Evolutionary conservation across 2,888 invertebrate genomes (phyloP).

Genomic region (Hirtodrosophila alboralis): DNA sequence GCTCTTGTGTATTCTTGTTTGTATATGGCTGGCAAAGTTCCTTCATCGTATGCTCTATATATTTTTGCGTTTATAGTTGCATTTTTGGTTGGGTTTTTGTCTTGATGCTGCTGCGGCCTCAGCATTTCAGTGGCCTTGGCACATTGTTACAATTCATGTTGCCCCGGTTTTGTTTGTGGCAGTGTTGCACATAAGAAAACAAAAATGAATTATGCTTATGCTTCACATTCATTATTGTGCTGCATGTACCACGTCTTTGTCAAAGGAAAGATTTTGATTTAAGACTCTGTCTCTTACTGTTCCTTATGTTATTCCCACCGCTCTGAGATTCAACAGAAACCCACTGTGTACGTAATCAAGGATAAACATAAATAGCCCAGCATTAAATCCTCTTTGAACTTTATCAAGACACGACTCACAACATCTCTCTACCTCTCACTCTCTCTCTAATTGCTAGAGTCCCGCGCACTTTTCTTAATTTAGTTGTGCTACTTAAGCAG

Average conservation of each 20-base stretch:
- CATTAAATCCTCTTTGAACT: conserved; percentile 51
- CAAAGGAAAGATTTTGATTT: conserved; percentile 15
- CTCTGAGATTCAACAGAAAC: not conserved
- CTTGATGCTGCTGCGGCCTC: conserved; percentile 23
- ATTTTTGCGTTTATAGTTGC: conserved; percentile 31
- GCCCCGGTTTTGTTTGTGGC: conserved; percentile 10
- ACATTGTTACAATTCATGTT: conserved; percentile 26
- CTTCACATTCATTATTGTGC: conserved; percentile 41
- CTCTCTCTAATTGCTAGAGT: conserved; percentile 54
- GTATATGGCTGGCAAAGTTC: conserved; percentile 22
- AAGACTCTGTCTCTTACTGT: not conserved
- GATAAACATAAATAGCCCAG: conserved; percentile 21
- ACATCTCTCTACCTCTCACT: conserved; percentile 11
- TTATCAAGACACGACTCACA: conserved; percentile 34
- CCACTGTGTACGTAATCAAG: conserved; percentile 14
- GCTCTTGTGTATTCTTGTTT: conserved; percentile 21
- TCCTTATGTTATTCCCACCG: not conserved
- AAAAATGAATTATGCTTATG: conserved; percentile 41
- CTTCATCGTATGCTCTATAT: conserved; percentile 32
- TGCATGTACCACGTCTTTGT: conserved; percentile 14
- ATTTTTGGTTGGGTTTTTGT: conserved; percentile 18
- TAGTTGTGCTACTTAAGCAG: conserved; percentile 75
- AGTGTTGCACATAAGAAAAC: conserved; percentile 6
- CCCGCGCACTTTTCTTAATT: conserved; percentile 65
- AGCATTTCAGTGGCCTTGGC: conserved; percentile 29